Evolutionary conservation across 2,888 invertebrate species (phyloP), one percentile per base, ranked within the genome.

Genomic region (Leptopilina drosophilae): DNA sequence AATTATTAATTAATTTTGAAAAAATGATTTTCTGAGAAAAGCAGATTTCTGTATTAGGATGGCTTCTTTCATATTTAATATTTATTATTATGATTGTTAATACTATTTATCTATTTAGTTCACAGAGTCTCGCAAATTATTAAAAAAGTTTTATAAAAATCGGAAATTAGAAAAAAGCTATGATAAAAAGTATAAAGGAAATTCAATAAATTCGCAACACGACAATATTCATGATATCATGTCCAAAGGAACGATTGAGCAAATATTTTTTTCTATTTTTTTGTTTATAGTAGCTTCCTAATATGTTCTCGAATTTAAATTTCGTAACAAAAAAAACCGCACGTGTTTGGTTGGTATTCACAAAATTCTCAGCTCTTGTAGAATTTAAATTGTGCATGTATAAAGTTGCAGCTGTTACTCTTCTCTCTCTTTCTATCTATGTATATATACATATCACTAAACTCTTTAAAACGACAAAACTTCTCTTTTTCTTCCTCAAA

Each of bases 261-360:
- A n/a, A n/a, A n/a, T n/a, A n/a, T n/a, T 7, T 20, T 67, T 46
- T 49, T n/a, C 56, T 73, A 56, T 73, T 64, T 73, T 73, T 33
- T 15, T 12, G 49, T 49, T 2, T 49, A 49, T 49, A 56, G 15
- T 9, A 56, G 73, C 56, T 33, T 73, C 0, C 33, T 56, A 56
- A 73, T 73, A 59, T 73, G 73, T 73, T 53, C 73, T 56, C 56
- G 9, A 73, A 73, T 73, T 73, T 59, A 73, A 73, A 73, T 73
- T 73, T 33, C 5, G 40, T 12, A 49, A 33, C 33, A 33, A 33
- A 9, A 40, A 26, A 56, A 73, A 73, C 73, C 73, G 73, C 56
- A 73, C 73, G 73, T 73, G 73, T 73, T 73, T 73, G 73, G 56
- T n/a, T 56, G 33, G 15, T 53, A 73, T 73, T 53, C 73, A 56